These are phyloP conservation scores for Hylomyscus alleni DNA, from an alignment of 2,797 vertebrate species.

Conservation along the genomic window DNA sequence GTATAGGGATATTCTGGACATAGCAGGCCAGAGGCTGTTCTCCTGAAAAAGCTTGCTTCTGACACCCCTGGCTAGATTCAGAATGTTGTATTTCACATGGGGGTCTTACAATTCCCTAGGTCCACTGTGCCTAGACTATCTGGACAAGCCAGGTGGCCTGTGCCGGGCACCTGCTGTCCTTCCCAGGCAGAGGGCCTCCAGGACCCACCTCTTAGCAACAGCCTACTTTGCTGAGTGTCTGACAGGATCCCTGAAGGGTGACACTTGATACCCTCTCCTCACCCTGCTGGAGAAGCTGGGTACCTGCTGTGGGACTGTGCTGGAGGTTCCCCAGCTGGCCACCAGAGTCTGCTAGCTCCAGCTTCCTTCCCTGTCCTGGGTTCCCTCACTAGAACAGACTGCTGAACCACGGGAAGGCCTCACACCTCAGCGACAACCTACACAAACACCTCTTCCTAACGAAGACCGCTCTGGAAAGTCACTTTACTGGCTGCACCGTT, in stretches of 20 bases:
- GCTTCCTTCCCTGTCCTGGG: background rate
- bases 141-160: background rate
- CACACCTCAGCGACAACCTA: rapidly evolving
- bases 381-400: too few relatives aligned
- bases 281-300: background rate
- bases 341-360: background rate
- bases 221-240: background rate
- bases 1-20: background rate
- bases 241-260: background rate
- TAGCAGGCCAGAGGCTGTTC: background rate
- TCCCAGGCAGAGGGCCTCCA: background rate
- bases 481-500: background rate
- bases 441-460: background rate
- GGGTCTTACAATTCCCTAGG: background rate
- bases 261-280: too few relatives aligned
- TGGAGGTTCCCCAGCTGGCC: background rate
- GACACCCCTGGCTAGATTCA: too few relatives aligned
- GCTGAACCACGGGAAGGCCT: rapidly evolving
- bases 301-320: rapidly evolving
- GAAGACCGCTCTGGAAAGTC: background rate
- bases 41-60: background rate
- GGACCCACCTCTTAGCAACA: rapidly evolving
- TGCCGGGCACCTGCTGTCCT: background rate
- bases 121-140: background rate
- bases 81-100: background rate